Percentiles rank a stretch among this genome's conserved stretches.
These are phyloP conservation scores for Chromis chromis DNA, from an alignment of 2,797 vertebrate genomes.

Conservation along the genomic window DNA sequence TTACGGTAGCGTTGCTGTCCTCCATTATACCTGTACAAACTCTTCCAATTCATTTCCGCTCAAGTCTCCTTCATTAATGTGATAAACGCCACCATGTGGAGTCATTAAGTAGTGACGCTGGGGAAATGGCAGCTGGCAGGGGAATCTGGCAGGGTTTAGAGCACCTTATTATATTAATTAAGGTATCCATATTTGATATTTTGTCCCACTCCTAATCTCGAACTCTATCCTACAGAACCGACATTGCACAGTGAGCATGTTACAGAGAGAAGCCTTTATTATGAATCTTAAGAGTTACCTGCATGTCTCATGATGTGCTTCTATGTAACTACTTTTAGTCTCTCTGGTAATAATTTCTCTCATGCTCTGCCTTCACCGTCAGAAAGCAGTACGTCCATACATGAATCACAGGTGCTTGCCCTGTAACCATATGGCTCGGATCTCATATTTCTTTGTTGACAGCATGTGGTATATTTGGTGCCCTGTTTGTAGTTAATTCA, in stretches of 20 bases:
- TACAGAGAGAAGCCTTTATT: not conserved
- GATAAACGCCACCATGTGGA: too few species aligned
- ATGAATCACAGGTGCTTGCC: constrained; percentile 50
- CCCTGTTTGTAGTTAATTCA: constrained; percentile 51
- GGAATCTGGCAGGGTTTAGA: too few species aligned
- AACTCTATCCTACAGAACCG: not conserved
- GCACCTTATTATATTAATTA: too few species aligned
- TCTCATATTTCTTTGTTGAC: constrained; percentile 37
- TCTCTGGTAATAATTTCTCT: constrained; percentile 3
- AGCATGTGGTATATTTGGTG: constrained; percentile 36
- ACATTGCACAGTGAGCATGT: not conserved
- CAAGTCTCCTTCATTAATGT: too few species aligned
- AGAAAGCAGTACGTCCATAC: not conserved
- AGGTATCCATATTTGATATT: too few species aligned
- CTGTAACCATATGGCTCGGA: constrained; percentile 27
- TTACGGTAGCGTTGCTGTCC: too few species aligned
- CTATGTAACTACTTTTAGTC: not conserved
- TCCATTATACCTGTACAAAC: too few species aligned
- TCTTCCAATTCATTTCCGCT: too few species aligned
- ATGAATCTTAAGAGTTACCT: not conserved
- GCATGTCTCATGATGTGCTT: not conserved
- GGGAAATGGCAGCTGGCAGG: too few species aligned
- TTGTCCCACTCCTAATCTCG: too few species aligned
- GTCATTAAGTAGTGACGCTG: too few species aligned
- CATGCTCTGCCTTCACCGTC: not conserved